Evolutionary conservation across 2,797 vertebrate genomes (phyloP).

Genomic region (Muscicapa comitata): DNA sequence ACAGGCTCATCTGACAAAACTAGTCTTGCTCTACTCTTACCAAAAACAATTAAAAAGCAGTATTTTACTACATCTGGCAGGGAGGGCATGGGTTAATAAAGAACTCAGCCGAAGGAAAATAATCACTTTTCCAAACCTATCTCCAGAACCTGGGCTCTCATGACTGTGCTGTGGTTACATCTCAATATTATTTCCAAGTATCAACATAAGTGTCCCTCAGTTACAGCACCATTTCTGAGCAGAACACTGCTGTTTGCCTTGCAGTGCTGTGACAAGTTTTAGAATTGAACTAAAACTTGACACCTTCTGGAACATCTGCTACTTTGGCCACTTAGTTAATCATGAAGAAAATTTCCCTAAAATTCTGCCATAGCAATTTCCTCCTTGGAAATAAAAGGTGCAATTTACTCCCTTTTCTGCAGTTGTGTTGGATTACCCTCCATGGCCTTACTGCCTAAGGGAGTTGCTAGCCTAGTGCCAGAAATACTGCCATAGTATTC

Average conservation of each 20-base stretch:
- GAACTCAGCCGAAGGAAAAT: not conserved
- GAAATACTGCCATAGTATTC: not conserved
- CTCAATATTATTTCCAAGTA: not conserved
- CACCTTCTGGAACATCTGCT: not conserved
- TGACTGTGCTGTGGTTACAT: not conserved
- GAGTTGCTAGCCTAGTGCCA: not conserved
- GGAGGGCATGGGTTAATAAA: not conserved
- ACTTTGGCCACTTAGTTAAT: not conserved
- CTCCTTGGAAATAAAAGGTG: not conserved
- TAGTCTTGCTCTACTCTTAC: not conserved
- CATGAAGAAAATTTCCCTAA: not conserved
- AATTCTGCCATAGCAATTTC: not conserved
- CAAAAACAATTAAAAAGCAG: not conserved
- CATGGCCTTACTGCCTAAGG: not conserved
- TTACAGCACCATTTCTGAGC: not conserved
- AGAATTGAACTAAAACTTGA: not conserved
- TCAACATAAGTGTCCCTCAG: not conserved
- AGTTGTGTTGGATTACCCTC: not conserved
- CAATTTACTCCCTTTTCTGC: not conserved
- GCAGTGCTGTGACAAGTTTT: not conserved
- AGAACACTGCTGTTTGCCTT: not conserved
- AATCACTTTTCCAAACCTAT: not conserved
- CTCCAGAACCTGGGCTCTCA: not conserved
- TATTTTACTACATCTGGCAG: not conserved
- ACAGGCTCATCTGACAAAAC: not conserved